Evolutionary conservation across 2,888 invertebrate species (phyloP).

Genomic region (Listrodromus nycthemerus): DNA sequence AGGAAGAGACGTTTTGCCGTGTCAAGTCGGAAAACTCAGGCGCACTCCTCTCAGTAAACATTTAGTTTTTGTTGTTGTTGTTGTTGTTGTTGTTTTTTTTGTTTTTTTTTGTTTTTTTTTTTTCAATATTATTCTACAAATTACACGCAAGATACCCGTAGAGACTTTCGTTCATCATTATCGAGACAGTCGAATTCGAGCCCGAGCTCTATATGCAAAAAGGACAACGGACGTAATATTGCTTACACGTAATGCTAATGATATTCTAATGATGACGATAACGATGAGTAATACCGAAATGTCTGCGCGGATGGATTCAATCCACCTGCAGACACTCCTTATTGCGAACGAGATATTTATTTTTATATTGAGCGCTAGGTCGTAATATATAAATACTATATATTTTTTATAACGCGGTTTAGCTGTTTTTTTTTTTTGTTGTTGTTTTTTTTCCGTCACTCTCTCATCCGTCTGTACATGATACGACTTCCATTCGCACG

Average conservation of each 20-base stretch:
- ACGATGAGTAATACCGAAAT: conserved; percentile 19
- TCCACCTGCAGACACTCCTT: conserved; percentile 9
- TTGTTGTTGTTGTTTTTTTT: too few relatives aligned
- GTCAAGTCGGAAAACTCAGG: not conserved
- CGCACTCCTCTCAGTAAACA: not conserved
- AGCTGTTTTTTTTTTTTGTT: not conserved
- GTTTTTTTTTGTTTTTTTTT: too few relatives aligned
- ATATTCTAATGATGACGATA: conserved; percentile 12
- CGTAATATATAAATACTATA: conserved; percentile 12
- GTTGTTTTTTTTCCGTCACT: not conserved
- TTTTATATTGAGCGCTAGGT: conserved; percentile 43
- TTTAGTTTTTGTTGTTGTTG: not conserved
- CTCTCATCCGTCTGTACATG: conserved; percentile 18
- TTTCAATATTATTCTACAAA: not conserved
- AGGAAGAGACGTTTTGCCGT: conserved; percentile 1
- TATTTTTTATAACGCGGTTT: conserved; percentile 29
- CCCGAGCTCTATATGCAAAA: conserved; percentile 3
- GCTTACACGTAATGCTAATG: conserved; percentile 14
- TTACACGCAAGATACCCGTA: conserved; percentile 12
- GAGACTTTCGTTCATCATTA: conserved; percentile 5
- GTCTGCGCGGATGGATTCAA: not conserved
- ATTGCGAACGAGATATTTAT: conserved; percentile 41
- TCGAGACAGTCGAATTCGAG: not conserved
- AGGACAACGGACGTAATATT: conserved; percentile 16
- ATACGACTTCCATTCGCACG: conserved; percentile 5